Conservation (phyloP, 1,140 invertebrate species). For the Brachionus rotundiformis region DNA sequence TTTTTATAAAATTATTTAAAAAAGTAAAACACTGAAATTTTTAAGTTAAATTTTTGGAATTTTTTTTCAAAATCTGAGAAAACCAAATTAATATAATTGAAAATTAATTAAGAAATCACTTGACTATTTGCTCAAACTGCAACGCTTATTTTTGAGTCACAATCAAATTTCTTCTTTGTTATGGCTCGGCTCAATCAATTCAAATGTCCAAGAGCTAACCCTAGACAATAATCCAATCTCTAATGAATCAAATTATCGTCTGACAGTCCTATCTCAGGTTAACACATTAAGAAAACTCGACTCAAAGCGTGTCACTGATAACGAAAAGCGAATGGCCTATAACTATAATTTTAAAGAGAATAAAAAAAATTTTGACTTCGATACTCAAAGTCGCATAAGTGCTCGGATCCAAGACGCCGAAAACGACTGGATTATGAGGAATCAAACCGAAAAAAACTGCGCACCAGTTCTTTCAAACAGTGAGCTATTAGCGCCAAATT, state of each 20-base stretch:
- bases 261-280: constrained; percentile 55
- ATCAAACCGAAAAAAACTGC: constrained; percentile 7
- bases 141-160: constrained; percentile 80
- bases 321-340: constrained; percentile 36
- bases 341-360: neutral
- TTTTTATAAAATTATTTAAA: too few relatives aligned
- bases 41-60: too few relatives aligned
- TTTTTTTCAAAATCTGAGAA: too few relatives aligned
- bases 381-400: constrained; percentile 67
- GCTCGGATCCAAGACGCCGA: constrained; percentile 64
- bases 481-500: neutral
- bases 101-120: constrained; percentile 69
- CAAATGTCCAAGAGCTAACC: constrained; percentile 56
- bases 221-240: constrained; percentile 58
- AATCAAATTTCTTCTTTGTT: constrained; percentile 73
- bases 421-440: constrained; percentile 68
- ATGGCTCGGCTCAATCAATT: constrained; percentile 31
- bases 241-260: constrained; percentile 54
- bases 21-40: too few relatives aligned
- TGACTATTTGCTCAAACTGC: constrained; percentile 75
- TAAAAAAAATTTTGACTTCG: constrained; percentile 19
- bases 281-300: constrained; percentile 54
- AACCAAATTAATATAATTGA: too few relatives aligned
- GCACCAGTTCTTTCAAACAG: neutral
- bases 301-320: constrained; percentile 53